phyloP scores from a whole-genome alignment of 2,888 invertebrate genomes.

The Apodemia zela region DNA sequence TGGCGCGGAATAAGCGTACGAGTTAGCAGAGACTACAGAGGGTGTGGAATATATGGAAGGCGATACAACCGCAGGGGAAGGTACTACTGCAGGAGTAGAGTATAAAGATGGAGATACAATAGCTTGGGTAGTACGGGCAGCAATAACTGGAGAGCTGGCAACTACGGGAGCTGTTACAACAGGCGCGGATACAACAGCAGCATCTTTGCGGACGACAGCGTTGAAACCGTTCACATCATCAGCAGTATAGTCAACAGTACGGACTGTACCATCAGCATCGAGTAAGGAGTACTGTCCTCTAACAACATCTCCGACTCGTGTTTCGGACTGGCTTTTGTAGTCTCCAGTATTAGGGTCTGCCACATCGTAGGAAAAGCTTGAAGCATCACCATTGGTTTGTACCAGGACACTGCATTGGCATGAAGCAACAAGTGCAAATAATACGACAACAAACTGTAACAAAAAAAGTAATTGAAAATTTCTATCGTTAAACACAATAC shows the following conservation, averaged over 20 bases:
- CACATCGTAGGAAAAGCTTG: conserved; percentile 58
- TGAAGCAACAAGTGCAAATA: conserved; percentile 40
- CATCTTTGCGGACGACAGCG: conserved; percentile 58
- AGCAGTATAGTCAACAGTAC: conserved; percentile 62
- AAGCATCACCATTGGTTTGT: conserved; percentile 29
- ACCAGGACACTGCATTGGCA: conserved; percentile 27
- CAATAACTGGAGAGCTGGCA: conserved; percentile 29
- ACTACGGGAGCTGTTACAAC: conserved; percentile 20
- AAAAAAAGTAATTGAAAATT: conserved; percentile 20
- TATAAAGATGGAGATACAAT: conserved; percentile 35
- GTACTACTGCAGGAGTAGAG: conserved; percentile 17
- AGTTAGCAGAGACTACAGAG: no score
- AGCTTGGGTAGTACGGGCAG: conserved; percentile 34
- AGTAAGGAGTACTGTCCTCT: conserved; percentile 59
- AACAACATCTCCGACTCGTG: conserved; percentile 55
- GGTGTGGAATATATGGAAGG: no score
- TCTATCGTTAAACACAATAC: no score
- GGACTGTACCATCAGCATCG: conserved; percentile 60
- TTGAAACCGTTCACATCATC: conserved; percentile 72
- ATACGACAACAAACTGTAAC: conserved; percentile 33
- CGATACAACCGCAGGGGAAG: no score
- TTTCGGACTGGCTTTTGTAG: conserved; percentile 57
- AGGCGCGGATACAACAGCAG: conserved; percentile 28
- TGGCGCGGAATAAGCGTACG: no score
- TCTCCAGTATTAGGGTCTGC: conserved; percentile 63